Percentiles rank a stretch among this genome's conserved stretches.
Conservation (phyloP, 2,888 invertebrate genomes). For the Zhuqinia jingwanae region DNA sequence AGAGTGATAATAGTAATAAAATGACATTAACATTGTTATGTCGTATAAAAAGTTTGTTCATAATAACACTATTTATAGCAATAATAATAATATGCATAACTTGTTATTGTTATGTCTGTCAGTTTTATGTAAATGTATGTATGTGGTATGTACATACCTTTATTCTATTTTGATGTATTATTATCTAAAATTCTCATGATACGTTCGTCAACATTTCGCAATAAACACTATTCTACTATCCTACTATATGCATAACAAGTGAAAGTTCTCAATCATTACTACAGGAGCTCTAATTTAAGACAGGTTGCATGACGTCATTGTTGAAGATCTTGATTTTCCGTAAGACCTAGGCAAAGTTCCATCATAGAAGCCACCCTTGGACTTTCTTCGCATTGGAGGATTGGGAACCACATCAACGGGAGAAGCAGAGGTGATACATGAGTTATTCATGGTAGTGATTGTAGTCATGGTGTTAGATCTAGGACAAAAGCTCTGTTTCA, state of each 20-base stretch:
- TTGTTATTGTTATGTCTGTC: too few relatives aligned
- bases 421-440: not conserved
- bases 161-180: too few relatives aligned
- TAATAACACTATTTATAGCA: too few relatives aligned
- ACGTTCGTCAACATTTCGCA: not conserved
- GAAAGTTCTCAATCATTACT: too few relatives aligned
- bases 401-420: slow-evolving; percentile 33
- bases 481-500: slow-evolving; percentile 54
- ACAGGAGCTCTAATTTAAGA: slow-evolving; percentile 30
- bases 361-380: slow-evolving; percentile 27
- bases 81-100: too few relatives aligned
- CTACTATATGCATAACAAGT: too few relatives aligned
- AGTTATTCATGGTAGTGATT: slow-evolving; percentile 28
- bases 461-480: slow-evolving; percentile 50
- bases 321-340: slow-evolving; percentile 56
- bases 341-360: slow-evolving; percentile 62
- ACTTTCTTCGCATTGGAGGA: slow-evolving; percentile 68
- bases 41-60: not conserved
- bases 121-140: too few relatives aligned
- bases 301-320: slow-evolving; percentile 54
- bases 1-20: too few relatives aligned
- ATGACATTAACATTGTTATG: not conserved
- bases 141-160: too few relatives aligned
- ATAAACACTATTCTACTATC: too few relatives aligned
- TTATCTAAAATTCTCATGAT: too few relatives aligned